A percentile compares a stretch with the other conserved stretches of the same genome.
Conservation (phyloP, 1,140 invertebrate species). For the Cardiocondyla obscurior region DNA sequence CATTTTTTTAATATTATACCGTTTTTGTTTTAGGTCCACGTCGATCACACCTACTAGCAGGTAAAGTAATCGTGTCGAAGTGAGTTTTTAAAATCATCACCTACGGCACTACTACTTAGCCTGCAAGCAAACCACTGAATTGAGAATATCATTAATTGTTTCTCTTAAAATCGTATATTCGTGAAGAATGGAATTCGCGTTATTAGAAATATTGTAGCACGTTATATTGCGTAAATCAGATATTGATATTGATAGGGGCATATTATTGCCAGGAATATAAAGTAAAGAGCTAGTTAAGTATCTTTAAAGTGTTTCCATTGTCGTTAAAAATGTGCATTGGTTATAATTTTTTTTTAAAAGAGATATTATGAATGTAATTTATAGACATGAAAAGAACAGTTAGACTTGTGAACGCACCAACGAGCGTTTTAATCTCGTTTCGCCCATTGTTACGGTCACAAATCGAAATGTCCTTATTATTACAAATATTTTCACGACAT, state of each 20-base stretch:
- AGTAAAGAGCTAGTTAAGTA: not conserved
- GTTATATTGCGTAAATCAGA: not conserved
- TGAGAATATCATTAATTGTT: not conserved
- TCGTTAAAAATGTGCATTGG: not conserved
- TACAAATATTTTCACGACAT: not conserved
- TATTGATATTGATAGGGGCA: not conserved
- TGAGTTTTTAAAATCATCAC: conserved; percentile 78
- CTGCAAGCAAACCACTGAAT: conserved; percentile 53
- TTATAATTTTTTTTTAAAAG: not conserved
- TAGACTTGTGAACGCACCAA: conserved; percentile 80
- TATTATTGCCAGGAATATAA: not conserved
- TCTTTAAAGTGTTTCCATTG: not conserved
- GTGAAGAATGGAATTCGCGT: not conserved
- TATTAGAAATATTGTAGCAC: not conserved
- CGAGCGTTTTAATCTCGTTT: conserved; percentile 67
- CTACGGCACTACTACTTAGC: conserved; percentile 83
- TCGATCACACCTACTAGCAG: conserved; percentile 27
- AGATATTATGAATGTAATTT: not conserved
- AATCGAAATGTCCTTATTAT: conserved; percentile 75
- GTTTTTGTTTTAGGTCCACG: not conserved
- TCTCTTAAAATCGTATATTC: not conserved
- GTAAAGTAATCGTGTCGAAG: conserved; percentile 80
- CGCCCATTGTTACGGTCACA: conserved; percentile 83
- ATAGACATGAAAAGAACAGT: conserved; percentile 65
- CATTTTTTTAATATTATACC: not conserved